Base-by-base conservation (phyloP, 1,140 invertebrate species). In the Ostrea edulis region DNA sequence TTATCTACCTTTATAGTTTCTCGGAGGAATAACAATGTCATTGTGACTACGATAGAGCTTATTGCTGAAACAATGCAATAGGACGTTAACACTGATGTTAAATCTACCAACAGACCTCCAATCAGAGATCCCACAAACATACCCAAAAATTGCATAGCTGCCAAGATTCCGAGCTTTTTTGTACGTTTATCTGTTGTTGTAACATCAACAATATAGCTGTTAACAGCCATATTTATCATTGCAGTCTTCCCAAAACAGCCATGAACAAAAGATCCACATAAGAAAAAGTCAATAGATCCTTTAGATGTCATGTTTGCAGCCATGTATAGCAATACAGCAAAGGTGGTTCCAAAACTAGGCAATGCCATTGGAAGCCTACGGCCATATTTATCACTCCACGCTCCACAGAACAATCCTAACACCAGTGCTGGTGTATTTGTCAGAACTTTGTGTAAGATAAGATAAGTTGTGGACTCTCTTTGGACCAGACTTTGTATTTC, bases 121-220 rank as follows among this genome's bases (percentile, higher is more conserved):
- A 91, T 25, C 12, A 93, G 87, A 52, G 93, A 93, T 12, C 93
- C 93, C 14, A 93, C 44, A 71, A 93, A 94, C 90, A 92, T 91
- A 12, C 93, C 93, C 52, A 93, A 86, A 89, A 93, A 94, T 84
- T 92, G 93, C 93, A 94, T 94, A 35, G 93, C 88, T 29, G 93
- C 89, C n/a, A 93, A 86, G 4, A 90, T 82, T 53, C 93, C 92
- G 20, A 94, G 85, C 62, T 90, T 90, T 29, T 90, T 91, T 3
- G 92, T 92, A 44, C 92, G 86, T 68, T 88, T 88, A 20, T 91
- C 90, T 0, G 87, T 77, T 5, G 55, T 87, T 52, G 90, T 93
- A 12, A 91, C 90, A 82, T 94, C 93, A 1, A 91, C 90, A 4
- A 92, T 90, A 84, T 93, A 94, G 87, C 93, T 93, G 55, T 93